Evolutionary conservation across 1,140 invertebrate genomes (phyloP), one percentile per base, ranked within the genome.

Genomic region (Andricus grossulariae): DNA sequence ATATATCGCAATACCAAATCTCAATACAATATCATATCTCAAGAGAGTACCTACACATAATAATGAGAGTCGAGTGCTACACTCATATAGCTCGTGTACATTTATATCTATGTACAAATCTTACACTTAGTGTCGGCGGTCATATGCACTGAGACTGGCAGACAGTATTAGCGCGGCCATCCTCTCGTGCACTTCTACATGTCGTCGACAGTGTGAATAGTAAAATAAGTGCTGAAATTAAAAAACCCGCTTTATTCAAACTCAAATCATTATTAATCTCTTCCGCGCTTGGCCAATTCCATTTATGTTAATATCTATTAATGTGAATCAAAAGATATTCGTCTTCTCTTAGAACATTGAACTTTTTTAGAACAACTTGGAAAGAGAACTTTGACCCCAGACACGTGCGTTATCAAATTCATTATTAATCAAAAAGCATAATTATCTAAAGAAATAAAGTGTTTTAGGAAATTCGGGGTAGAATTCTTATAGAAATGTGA

Each of bases 161-260:
- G 60, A 85, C 85, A 87, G 86, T 87, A 86, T 87, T 87, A 87
- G 75, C 78, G 78, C 79, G 84, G 77, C 85, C 78, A 84, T 85
- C 82, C 76, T 80, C 74, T 52, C 70, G 83, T 50, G 74, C 74
- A 71, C 74, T 77, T 50, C 71, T 75, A 8, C 45, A 18, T 21
- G 49, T 73, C 18, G 18, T 50, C 18, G 45, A 50, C 45, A 72
- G 73, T 39, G 73, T 55, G 45, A 51, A 45, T 32, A 55, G 25
- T 50, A 21, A 52, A 39, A 7, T 32, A 19, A 55, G 73, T 50
- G 50, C 45, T 25, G 19, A 15, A n/a, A 52, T 71, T 32, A 32
- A 39, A n/a, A n/a, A 15, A 19, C 13, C 39, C 16, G 5, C 32
- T 75, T n/a, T 21, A 45, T 7, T 45, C 39, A 45, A 45, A 45